Percentiles rank a stretch among this genome's conserved stretches.
Evolutionary conservation across 2,797 vertebrate species (phyloP).

Genomic region (Sorex maritimensis): DNA sequence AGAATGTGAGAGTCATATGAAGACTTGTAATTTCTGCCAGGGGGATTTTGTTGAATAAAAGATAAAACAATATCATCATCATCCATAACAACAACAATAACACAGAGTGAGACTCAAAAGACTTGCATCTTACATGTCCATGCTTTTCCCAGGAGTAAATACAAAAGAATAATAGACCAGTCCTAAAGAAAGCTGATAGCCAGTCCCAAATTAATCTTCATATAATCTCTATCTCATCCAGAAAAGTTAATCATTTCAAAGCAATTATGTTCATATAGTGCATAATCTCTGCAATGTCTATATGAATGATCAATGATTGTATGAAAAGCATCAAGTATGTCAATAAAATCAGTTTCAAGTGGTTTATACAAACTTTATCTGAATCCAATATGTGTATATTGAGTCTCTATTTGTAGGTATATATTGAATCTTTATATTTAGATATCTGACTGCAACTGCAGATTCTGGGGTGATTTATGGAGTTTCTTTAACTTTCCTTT

Average conservation of each 20-base stretch:
- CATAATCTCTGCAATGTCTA: background rate
- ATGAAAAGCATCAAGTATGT: background rate
- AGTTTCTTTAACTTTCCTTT: background rate
- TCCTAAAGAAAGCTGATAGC: background rate
- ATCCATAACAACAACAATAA: too few relatives aligned
- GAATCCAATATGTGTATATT: background rate
- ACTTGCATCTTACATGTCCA: background rate
- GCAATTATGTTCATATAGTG: background rate
- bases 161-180: background rate
- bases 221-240: background rate
- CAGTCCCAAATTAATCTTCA: background rate
- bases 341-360: constrained; percentile 7
- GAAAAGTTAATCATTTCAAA: background rate
- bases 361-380: background rate
- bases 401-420: too few relatives aligned
- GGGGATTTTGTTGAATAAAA: too few relatives aligned
- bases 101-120: background rate
- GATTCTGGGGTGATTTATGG: background rate
- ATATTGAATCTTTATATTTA: background rate
- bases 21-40: background rate
- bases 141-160: background rate
- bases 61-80: too few relatives aligned
- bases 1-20: background rate
- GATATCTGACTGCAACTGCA: background rate
- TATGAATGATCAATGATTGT: background rate